These are phyloP conservation scores for Zaprionus tsacasi DNA, from an alignment of 1,140 invertebrate species.

Conservation along the genomic window DNA sequence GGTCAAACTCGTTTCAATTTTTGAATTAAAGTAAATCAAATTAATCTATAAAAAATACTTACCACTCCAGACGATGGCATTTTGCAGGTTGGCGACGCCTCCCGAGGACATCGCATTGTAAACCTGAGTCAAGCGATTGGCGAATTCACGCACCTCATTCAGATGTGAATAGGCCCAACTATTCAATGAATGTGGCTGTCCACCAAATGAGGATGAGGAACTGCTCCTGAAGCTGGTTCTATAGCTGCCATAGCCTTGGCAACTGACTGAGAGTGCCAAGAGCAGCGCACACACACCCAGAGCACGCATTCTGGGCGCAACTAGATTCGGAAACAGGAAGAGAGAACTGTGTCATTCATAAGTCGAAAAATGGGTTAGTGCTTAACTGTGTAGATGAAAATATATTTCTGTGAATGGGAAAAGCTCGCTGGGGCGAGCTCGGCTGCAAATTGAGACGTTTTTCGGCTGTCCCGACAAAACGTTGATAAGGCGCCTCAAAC, in stretches of 20 bases:
- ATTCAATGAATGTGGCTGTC: slow-evolving; percentile 26
- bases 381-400: slow-evolving; percentile 6
- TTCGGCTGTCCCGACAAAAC: slow-evolving; percentile 20
- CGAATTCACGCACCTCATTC: slow-evolving; percentile 66
- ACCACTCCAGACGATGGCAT: slow-evolving; percentile 60
- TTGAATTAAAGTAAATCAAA: too few species aligned
- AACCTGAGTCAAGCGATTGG: slow-evolving; percentile 66
- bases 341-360: slow-evolving; percentile 62
- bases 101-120: slow-evolving; percentile 70
- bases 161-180: slow-evolving; percentile 66
- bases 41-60: slow-evolving; percentile 28
- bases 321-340: slow-evolving; percentile 34
- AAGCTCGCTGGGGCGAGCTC: neutral
- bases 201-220: slow-evolving; percentile 51
- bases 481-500: slow-evolving; percentile 52
- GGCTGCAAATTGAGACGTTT: slow-evolving; percentile 22
- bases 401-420: neutral
- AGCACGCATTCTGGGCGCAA: slow-evolving; percentile 50
- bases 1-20: neutral
- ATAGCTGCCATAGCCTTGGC: slow-evolving; percentile 48
- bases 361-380: slow-evolving; percentile 38
- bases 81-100: slow-evolving; percentile 24
- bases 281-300: slow-evolving; percentile 55
- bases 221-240: slow-evolving; percentile 50
- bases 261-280: slow-evolving; percentile 49